Conservation (phyloP, 1,140 invertebrate genomes). For the Orius insidiosus region DNA sequence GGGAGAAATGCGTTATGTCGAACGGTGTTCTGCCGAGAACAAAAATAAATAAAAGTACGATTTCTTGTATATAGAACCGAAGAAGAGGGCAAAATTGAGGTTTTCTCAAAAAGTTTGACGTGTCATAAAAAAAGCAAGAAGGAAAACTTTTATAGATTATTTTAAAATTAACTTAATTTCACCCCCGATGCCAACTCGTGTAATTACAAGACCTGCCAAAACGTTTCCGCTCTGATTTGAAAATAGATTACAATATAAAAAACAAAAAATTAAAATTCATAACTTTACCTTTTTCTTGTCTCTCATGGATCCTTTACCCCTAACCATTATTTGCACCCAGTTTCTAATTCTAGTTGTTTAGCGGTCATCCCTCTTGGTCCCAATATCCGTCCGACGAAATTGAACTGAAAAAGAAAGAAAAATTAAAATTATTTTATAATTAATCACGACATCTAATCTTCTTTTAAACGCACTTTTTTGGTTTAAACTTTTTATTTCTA, state of each 20-base stretch:
- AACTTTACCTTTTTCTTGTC: conserved; percentile 94
- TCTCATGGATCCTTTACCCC: conserved; percentile 99
- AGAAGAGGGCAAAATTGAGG: no score
- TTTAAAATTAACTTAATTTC: neutral
- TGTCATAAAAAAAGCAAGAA: neutral
- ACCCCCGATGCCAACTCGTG: neutral
- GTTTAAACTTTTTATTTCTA: neutral
- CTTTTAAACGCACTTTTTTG: conserved; percentile 4
- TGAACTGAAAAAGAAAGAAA: conserved; percentile 71
- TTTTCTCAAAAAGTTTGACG: no score
- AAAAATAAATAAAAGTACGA: no score
- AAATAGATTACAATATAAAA: no score
- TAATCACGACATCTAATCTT: neutral
- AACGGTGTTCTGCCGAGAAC: no score
- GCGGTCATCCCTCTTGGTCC: conserved; percentile 98
- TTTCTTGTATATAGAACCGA: no score
- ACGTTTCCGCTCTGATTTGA: no score
- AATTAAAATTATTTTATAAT: conserved; percentile 8
- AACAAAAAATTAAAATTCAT: neutral
- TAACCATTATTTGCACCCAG: conserved; percentile 99
- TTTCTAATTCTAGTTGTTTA: conserved; percentile 98
- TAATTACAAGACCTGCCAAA: no score
- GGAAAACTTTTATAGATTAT: neutral
- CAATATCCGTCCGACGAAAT: conserved; percentile 98
- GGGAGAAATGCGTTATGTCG: no score